Conservation (phyloP, 2,797 vertebrate genomes). For the Darevskia nairensis region DNA sequence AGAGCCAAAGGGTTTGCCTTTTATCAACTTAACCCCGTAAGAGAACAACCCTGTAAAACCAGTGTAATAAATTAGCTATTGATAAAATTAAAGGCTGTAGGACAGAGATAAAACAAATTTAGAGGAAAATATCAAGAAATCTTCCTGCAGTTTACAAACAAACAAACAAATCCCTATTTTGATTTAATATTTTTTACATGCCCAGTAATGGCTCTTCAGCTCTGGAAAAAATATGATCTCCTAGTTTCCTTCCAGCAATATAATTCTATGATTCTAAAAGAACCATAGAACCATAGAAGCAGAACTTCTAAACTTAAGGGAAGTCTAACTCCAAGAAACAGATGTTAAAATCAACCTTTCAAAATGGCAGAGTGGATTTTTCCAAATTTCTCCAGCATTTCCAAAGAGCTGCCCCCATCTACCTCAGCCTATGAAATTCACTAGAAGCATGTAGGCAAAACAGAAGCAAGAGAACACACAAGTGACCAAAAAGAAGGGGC, state of each 20-base stretch:
- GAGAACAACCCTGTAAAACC: neutral
- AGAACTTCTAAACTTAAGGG: neutral
- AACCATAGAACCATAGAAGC: neutral
- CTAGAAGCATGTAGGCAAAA: neutral
- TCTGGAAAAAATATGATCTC: too few species aligned
- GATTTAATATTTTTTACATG: neutral
- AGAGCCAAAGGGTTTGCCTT: neutral
- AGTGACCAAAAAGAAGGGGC: neutral
- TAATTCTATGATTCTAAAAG: too few species aligned
- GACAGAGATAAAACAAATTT: neutral
- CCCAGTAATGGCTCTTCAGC: neutral
- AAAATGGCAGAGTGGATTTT: neutral
- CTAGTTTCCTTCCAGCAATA: too few species aligned
- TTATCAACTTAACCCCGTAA: neutral
- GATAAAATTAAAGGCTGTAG: too few species aligned
- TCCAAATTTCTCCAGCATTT: neutral
- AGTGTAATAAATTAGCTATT: neutral
- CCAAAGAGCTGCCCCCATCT: neutral
- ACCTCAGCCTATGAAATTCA: neutral
- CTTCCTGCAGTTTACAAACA: neutral
- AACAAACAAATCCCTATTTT: neutral
- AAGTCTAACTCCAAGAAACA: neutral
- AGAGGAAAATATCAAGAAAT: neutral
- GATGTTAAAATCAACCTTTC: neutral
- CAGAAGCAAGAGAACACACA: neutral